Evolutionary conservation across 2,797 vertebrate species (phyloP), one percentile per base, ranked within the genome.

Genomic region (Enoplosus armatus): DNA sequence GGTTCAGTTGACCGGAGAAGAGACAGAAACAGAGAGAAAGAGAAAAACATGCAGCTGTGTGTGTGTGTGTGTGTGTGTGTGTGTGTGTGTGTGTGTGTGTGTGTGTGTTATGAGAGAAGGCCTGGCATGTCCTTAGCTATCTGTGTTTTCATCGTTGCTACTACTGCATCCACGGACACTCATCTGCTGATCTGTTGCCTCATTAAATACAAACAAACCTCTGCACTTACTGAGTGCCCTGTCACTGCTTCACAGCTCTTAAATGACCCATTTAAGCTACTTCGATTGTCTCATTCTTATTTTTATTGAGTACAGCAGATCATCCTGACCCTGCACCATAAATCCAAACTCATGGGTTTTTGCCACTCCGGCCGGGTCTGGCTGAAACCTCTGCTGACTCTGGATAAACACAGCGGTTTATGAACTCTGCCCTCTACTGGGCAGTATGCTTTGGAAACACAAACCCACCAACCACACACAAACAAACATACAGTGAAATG

Each of bases 371-470:
- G 76, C 64, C 69, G 68, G 71, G 8, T 70, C 63, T 56, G 58
- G 60, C 54, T 67, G 54, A 86, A 84, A 31, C 75, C 85, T 83
- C 83, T 86, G 88, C 92, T 92, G 89, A 92, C 85, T 86, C 68
- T 89, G 84, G 73, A 86, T 83, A 87, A 91, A 92, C 86, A 85
- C 39, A 2, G 78, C 4, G 75, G 82, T 85, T 88, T 75, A 58
- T 76, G 79, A 66, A 80, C 86, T 88, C 87, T 93, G 93, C 92
- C 92, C 92, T 90, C 94, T 94, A 65, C 82, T 93, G 94, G 90
- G 33, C 63, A 87, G 73, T 55, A 89, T 77, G 87, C 78, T 58
- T 24, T 65, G 72, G 70, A 89, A 85, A 87, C 71, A 76, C 80
- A 90, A 88, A 92, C 63, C 68, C 56, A 80, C 69, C 29, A 59